Percentiles rank a stretch among this genome's conserved stretches.
These are phyloP conservation scores for Enteromius trimaculatus DNA, from an alignment of 2,797 vertebrate species.

Conservation along the genomic window DNA sequence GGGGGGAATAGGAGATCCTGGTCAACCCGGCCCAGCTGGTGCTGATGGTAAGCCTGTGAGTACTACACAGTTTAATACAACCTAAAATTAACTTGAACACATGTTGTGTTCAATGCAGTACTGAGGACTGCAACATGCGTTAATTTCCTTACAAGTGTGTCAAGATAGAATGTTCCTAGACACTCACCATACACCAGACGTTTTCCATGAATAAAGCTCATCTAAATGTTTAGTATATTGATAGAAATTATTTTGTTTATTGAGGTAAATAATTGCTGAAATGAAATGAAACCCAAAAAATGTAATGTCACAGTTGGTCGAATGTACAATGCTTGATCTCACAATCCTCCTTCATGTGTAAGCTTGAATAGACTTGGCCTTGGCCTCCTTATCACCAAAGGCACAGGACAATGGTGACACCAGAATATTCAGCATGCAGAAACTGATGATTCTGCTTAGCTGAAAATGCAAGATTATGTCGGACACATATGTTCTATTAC, in stretches of 20 bases:
- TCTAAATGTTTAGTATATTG: not conserved
- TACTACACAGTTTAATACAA: conserved; percentile 94
- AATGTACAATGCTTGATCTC: too few relatives aligned
- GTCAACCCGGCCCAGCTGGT: conserved; percentile 91
- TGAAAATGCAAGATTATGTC: not conserved
- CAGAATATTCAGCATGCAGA: not conserved
- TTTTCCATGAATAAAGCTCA: not conserved
- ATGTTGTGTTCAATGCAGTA: conserved; percentile 35
- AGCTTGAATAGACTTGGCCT: not conserved
- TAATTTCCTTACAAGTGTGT: not conserved
- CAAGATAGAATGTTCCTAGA: not conserved
- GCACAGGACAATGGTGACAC: not conserved
- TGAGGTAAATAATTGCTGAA: not conserved
- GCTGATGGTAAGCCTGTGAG: conserved; percentile 99
- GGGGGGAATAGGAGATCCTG: conserved; percentile 83
- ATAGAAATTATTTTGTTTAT: not conserved
- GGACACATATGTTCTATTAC: too few relatives aligned
- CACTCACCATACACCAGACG: not conserved
- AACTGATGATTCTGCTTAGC: not conserved
- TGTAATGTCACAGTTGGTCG: too few relatives aligned
- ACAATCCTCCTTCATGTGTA: not conserved
- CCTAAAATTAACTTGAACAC: conserved; percentile 62
- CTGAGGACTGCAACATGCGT: not conserved
- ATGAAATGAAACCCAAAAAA: not conserved
- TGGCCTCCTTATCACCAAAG: not conserved